Conservation (phyloP, 2,797 vertebrate species). For the Zenarchopterus dispar region DNA sequence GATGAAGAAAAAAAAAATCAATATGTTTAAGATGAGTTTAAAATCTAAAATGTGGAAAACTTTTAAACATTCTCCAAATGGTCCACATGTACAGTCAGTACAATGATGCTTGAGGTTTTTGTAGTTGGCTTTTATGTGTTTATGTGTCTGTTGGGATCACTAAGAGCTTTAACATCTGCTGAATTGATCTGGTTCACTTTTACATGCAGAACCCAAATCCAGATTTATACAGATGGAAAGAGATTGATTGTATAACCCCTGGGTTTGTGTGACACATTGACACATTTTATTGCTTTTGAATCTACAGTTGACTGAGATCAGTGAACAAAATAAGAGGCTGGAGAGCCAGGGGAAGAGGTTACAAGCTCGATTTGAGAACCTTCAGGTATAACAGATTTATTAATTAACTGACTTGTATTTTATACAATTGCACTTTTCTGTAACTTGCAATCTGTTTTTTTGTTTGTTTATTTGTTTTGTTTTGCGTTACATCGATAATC, state of each 20-base stretch:
- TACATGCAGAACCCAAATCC: not conserved
- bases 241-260: not conserved
- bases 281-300: conserved; percentile 12
- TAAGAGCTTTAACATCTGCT: conserved; percentile 1
- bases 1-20: no score
- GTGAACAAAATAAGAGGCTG: conserved; percentile 86
- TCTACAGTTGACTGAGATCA: conserved; percentile 84
- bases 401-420: not conserved
- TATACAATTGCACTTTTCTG: no score
- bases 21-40: not conserved
- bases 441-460: not conserved
- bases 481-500: not conserved
- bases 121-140: not conserved
- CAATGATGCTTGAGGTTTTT: not conserved
- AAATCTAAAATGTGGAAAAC: not conserved
- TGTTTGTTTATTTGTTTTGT: no score
- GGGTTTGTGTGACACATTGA: not conserved
- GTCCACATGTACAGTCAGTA: not conserved
- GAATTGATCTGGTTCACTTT: not conserved
- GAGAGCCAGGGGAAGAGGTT: conserved; percentile 86
- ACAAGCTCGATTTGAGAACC: conserved; percentile 89
- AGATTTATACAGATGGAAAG: not conserved
- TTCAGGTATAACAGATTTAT: conserved; percentile 81
- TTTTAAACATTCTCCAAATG: not conserved
- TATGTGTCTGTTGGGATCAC: not conserved